These are phyloP conservation scores for Pristionchus japonicus DNA, from an alignment of 2,888 invertebrate species.

Conservation along the genomic window DNA sequence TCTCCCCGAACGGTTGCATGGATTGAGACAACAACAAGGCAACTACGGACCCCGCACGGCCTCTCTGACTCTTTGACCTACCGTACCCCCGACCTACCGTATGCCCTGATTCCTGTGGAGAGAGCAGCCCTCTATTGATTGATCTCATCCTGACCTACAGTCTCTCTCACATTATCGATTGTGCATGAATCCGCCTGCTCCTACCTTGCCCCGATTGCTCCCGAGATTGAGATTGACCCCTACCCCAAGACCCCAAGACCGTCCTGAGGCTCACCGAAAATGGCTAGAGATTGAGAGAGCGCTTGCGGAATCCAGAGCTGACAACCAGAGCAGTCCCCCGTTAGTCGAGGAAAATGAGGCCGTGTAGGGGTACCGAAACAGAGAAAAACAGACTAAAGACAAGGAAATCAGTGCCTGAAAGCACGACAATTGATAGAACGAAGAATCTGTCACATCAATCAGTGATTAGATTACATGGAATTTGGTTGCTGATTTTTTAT, in stretches of 20 bases:
- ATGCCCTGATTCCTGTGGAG: conserved; percentile 3
- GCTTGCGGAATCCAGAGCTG: not conserved
- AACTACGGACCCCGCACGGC: conserved; percentile 37
- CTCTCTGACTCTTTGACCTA: conserved; percentile 3
- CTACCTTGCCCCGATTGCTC: not conserved
- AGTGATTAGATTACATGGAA: too few species aligned
- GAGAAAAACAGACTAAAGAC: not conserved
- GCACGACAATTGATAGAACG: not conserved
- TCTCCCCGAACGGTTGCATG: not conserved
- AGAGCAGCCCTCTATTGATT: not conserved
- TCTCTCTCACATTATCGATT: not conserved
- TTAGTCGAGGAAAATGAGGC: not conserved
- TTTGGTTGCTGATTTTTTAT: too few species aligned
- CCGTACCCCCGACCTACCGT: not conserved
- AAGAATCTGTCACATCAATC: too few species aligned
- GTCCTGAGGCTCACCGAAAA: conserved; percentile 25
- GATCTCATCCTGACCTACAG: not conserved
- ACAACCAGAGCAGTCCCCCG: not conserved
- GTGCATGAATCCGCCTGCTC: conserved; percentile 22
- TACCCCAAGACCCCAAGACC: too few species aligned
- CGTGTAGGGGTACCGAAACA: conserved; percentile 28
- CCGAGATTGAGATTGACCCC: not conserved
- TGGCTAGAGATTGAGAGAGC: not conserved
- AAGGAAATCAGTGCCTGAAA: not conserved
- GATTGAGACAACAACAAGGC: conserved; percentile 13